Evolutionary conservation across 2,113 vertebrate species (phyloP).

Genomic region (Geothlypis trichas): DNA sequence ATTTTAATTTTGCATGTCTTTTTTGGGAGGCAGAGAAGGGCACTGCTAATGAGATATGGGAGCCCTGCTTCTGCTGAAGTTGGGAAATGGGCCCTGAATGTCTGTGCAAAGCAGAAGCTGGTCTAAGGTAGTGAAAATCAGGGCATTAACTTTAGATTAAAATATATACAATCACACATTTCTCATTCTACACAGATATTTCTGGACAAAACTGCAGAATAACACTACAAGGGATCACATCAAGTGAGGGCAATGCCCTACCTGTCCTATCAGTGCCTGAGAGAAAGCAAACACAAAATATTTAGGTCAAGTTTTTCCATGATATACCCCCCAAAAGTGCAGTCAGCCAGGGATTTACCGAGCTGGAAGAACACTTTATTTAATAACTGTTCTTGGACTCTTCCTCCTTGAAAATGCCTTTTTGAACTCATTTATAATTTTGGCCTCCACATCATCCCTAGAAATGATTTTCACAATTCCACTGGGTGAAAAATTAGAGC

Average conservation of each 20-base stretch:
- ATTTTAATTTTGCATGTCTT: not conserved
- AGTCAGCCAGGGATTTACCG: not conserved
- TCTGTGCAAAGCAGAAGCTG: not conserved
- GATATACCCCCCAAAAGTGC: not conserved
- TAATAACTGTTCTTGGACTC: not conserved
- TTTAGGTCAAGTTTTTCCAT: not conserved
- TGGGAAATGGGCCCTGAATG: not conserved
- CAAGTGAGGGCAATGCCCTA: not conserved
- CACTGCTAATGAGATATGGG: not conserved
- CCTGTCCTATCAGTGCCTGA: not conserved
- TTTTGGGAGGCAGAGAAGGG: not conserved
- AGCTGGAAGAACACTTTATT: not conserved
- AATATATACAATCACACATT: not conserved
- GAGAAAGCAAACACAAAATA: not conserved
- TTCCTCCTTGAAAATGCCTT: slow-evolving; percentile 36
- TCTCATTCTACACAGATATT: not conserved
- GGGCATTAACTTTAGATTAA: not conserved
- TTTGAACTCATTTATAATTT: slow-evolving; percentile 25
- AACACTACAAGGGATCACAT: not conserved
- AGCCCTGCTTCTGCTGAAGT: not conserved
- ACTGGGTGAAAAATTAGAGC: slow-evolving; percentile 19
- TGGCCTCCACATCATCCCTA: not conserved
- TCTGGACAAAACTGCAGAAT: not conserved
- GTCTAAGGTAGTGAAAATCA: not conserved
- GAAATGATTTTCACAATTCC: slow-evolving; percentile 17